phyloP scores from a whole-genome alignment of 2,888 invertebrate species.

The Calephelis perditalis region DNA sequence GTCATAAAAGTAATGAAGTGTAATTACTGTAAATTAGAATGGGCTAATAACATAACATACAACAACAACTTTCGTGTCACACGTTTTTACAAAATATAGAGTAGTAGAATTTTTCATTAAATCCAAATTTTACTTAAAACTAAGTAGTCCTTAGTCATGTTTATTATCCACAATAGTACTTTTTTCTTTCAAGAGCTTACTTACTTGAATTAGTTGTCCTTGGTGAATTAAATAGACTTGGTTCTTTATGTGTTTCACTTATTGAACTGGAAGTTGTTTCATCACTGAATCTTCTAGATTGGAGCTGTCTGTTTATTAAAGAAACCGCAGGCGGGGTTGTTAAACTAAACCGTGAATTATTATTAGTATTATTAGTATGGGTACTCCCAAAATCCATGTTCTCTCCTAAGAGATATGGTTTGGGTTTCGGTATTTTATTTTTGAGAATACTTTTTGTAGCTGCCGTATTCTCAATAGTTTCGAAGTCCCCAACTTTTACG shows the following conservation, averaged over 20 bases:
- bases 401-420: constrained; percentile 85
- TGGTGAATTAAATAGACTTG: constrained; percentile 36
- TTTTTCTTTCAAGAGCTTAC: neutral
- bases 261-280: constrained; percentile 39
- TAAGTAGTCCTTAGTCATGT: no score
- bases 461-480: constrained; percentile 67
- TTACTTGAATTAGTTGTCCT: constrained; percentile 56
- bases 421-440: constrained; percentile 85
- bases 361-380: constrained; percentile 30
- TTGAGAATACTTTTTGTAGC: constrained; percentile 84
- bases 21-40: no score
- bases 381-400: constrained; percentile 72
- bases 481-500: constrained; percentile 44
- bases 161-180: no score
- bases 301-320: constrained; percentile 59
- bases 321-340: constrained; percentile 50
- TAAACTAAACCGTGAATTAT: constrained; percentile 31
- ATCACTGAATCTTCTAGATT: constrained; percentile 42
- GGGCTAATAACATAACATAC: no score
- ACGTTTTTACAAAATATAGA: no score
- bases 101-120: no score
- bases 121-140: no score
- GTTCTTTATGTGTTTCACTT: constrained; percentile 36
- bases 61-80: no score
- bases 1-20: no score